Base-by-base conservation (phyloP, 2,797 vertebrate genomes). In the Halcyon badia region DNA sequence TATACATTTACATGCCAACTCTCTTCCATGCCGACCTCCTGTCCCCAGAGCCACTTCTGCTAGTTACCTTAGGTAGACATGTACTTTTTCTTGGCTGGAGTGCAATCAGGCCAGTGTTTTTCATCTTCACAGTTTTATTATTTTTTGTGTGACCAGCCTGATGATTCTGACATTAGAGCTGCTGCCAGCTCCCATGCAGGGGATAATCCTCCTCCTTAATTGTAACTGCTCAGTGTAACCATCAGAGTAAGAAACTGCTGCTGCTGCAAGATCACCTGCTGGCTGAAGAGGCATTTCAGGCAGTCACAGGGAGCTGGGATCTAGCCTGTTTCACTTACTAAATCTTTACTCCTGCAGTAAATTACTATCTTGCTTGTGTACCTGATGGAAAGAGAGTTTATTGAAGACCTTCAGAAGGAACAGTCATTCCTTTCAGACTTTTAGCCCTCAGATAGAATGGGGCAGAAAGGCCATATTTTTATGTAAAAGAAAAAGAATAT, bases 131-230 rank as follows among this genome's bases (percentile, higher is more conserved):
- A 26, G 22, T 85, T 85, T 58, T 21, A 60, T 30, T 51, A 70
- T 86, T 81, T 35, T 39, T 17, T 71, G 2, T 84, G 64, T 87
- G 79, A 91, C 37, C 16, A 83, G 48, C 30, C 52, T 42, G 64
- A 87, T 0, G 0, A 58, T 87, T 92, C 87, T 91, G 57, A 83
- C 61, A 65, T 81, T 46, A 87, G 44, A 89, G 57, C 14, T 4
- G 2, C 57, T 77, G n/a, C 76, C 87, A 92, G 46, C 66, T 92
- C 49, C 39, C 69, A 79, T 42, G 51, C 58, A 85, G 87, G 24
- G 33, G 30, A 90, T 91, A 97, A 94, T 92, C 84, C 49, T 94
- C 54, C 26, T 76, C n/a, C 57, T 69, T 96, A 92, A 94, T 44
- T 95, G 89, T 72, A 96, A 60, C 49, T 1, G 4, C 49, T 93